Evolutionary conservation across 2,888 invertebrate species (phyloP).

Genomic region (Mechanitis messenoides): DNA sequence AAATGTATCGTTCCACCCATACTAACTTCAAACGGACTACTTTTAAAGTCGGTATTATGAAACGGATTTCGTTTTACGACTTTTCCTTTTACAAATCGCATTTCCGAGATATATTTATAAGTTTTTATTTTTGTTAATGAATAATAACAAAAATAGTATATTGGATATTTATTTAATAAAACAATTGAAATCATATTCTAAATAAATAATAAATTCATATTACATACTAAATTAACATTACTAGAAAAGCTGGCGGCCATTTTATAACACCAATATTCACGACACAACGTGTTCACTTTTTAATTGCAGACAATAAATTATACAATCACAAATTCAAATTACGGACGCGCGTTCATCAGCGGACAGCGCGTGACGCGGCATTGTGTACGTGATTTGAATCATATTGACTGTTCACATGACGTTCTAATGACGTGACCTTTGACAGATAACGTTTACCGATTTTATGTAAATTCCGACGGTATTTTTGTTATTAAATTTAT

Average conservation of each 20-base stretch:
- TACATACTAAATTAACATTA: background rate
- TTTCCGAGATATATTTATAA: background rate
- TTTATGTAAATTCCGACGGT: background rate
- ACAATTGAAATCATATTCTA: background rate
- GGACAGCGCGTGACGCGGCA: background rate
- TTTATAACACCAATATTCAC: background rate
- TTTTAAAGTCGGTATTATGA: background rate
- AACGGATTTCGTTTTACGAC: background rate
- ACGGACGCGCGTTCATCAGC: background rate
- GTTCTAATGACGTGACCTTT: background rate
- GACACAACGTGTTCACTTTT: constrained; percentile 1
- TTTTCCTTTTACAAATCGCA: background rate
- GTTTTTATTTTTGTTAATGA: background rate
- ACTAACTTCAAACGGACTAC: background rate
- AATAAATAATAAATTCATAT: background rate
- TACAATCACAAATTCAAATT: constrained; percentile 1
- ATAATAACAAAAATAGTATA: background rate
- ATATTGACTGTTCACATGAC: background rate
- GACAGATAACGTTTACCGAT: background rate
- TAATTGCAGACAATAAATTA: constrained; percentile 2
- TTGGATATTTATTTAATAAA: too few relatives aligned
- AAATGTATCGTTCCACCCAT: too few relatives aligned
- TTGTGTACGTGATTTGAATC: constrained; percentile 3
- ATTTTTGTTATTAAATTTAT: constrained; percentile 1
- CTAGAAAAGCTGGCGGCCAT: background rate